A percentile compares a stretch with the other conserved stretches of the same genome.
Conservation (phyloP, 2,797 vertebrate species). For the Mus caroli region DNA sequence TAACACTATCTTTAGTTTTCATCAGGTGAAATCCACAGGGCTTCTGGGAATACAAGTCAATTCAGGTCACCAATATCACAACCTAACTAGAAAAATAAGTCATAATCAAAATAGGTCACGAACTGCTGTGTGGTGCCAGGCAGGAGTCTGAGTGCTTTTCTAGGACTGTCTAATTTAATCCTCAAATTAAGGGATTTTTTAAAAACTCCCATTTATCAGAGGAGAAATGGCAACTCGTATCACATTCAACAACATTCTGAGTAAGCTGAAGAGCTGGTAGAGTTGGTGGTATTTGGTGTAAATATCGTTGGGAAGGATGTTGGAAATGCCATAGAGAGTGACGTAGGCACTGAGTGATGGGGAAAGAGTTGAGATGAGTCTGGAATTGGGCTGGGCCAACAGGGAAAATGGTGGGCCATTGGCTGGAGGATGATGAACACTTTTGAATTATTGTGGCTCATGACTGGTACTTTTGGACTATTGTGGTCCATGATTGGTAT, state of each 20-base stretch:
- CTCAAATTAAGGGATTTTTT: neutral
- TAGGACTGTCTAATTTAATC: slow-evolving; percentile 23
- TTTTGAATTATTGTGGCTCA: neutral
- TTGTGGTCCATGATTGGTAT: neutral
- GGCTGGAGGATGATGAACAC: neutral
- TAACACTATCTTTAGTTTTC: neutral
- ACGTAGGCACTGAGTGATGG: neutral
- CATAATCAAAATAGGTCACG: neutral
- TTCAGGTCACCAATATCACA: neutral
- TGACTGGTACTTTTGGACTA: neutral
- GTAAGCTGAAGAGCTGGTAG: neutral
- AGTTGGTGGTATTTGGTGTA: neutral
- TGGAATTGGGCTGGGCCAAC: neutral
- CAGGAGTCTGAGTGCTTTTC: neutral
- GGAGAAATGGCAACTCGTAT: neutral
- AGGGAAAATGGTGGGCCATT: neutral
- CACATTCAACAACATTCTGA: neutral
- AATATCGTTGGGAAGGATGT: slow-evolving; percentile 11
- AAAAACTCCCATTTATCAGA: slow-evolving; percentile 26
- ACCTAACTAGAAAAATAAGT: neutral
- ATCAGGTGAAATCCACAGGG: neutral
- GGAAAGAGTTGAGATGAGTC: neutral
- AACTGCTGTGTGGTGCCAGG: neutral
- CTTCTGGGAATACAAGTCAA: neutral
- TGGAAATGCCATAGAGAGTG: neutral